These are phyloP conservation scores for Mylabris phalerata DNA, from an alignment of 1,140 invertebrate genomes.

Conservation along the genomic window DNA sequence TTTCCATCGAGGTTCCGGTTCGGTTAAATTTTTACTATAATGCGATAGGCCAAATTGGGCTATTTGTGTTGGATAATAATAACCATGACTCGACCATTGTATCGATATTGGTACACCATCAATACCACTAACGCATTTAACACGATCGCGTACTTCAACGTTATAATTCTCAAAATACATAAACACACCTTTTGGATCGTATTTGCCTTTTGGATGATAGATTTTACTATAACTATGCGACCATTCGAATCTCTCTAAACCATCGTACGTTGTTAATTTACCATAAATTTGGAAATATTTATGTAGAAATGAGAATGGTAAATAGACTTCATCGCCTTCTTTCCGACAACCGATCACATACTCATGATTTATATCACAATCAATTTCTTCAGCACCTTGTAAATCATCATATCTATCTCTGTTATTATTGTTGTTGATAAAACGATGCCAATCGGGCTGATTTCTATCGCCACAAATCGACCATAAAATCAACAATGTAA, in stretches of 20 bases:
- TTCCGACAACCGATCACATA: conserved; percentile 76
- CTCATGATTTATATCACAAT: conserved; percentile 86
- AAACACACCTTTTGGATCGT: conserved; percentile 82
- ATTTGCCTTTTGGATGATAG: conserved; percentile 79
- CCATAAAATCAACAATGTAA: conserved; percentile 49
- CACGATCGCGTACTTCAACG: conserved; percentile 88
- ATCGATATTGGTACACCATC: conserved; percentile 91
- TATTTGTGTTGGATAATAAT: conserved; percentile 98
- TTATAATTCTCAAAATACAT: conserved; percentile 98
- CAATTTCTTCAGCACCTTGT: conserved; percentile 65
- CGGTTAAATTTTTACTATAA: conserved; percentile 90
- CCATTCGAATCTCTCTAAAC: conserved; percentile 80
- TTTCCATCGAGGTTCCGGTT: conserved; percentile 62
- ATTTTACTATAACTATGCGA: conserved; percentile 91
- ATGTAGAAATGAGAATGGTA: conserved; percentile 88
- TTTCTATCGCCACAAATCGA: conserved; percentile 46
- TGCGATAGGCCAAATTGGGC: conserved; percentile 96
- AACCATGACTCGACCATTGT: conserved; percentile 90
- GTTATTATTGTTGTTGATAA: too few species aligned
- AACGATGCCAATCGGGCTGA: conserved; percentile 12
- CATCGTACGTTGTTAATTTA: conserved; percentile 62
- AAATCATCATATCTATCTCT: conserved; percentile 25
- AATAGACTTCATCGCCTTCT: conserved; percentile 80
- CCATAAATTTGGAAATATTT: conserved; percentile 93
- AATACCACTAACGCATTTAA: conserved; percentile 89